Base-by-base conservation (phyloP, 2,113 vertebrate species). In the Lophochroa leadbeateri region DNA sequence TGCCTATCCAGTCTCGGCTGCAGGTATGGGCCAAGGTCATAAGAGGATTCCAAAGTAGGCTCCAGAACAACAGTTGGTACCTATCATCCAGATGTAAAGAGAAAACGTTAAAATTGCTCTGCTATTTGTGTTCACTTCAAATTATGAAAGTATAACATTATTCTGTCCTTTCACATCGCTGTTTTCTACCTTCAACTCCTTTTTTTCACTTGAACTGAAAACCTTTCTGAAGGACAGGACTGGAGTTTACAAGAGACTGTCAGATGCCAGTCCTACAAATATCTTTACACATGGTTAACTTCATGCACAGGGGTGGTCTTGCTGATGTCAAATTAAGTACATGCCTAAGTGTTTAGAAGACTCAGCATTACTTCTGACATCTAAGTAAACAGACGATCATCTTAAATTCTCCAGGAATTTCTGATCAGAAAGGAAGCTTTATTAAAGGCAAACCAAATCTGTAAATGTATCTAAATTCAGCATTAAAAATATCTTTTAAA, bases 321-420 rank as follows among this genome's bases (percentile, higher is more conserved):
- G 55, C 47, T 88, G 68, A 86, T 95, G 77, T 95, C 89, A 91
- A 94, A 23, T 91, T 94, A 95, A 94, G 69, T 50, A 94, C 60
- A 78, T 75, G 77, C 20, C 55, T 75, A 83, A 95, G 72, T 87
- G 80, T 89, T 96, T 89, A 96, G 77, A 92, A 71, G 76, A 92
- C n/a, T 88, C 17, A 78, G 50, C 10, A 50, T 86, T 63, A 88
- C 43, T 60, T 92, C 91, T 97, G 86, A 84, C 74, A 78, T 84
- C 39, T 68, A 89, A 94, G 81, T 89, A 96, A 96, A 96, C 89
- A 95, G 50, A 75, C 0, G n/a, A 86, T 64, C 89, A 91, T 92
- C 72, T 52, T 89, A 91, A 94, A 87, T 82, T 96, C 52, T 91
- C 24, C 11, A 47, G 72, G 69, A 88, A 84, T 64, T 96, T 87